phyloP scores from a whole-genome alignment of 1,140 invertebrate species.

The Zophobas morio region DNA sequence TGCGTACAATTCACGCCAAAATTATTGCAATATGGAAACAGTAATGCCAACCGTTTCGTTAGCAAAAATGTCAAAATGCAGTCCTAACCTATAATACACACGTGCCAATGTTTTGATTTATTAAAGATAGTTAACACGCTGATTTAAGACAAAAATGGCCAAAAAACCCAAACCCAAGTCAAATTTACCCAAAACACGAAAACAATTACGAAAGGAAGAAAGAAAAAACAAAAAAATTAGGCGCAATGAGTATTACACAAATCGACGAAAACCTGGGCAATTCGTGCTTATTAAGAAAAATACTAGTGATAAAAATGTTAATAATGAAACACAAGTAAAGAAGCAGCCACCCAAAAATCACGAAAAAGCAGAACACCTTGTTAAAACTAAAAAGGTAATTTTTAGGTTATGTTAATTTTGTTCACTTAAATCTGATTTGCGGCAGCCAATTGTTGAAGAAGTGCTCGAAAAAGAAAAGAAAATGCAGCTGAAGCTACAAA shows the following conservation, averaged over 20 bases:
- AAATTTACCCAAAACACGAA: conserved; percentile 71
- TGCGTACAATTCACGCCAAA: too few species aligned
- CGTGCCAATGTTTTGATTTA: too few species aligned
- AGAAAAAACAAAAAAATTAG: conserved; percentile 72
- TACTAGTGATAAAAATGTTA: conserved; percentile 45
- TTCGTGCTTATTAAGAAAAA: conserved; percentile 55
- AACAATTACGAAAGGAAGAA: conserved; percentile 75
- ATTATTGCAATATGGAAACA: too few species aligned
- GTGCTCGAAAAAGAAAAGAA: conserved; percentile 67
- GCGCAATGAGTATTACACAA: conserved; percentile 68
- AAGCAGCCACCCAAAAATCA: too few species aligned
- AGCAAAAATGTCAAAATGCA: too few species aligned
- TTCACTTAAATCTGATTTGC: too few species aligned
- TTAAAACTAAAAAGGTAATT: conserved; percentile 54
- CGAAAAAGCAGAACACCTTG: conserved; percentile 59
- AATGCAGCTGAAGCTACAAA: conserved; percentile 69
- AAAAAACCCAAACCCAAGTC: too few species aligned
- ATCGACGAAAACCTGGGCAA: conserved; percentile 60
- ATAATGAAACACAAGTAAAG: conserved; percentile 51
- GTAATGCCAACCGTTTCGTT: too few species aligned
- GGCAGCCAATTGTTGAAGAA: conserved; percentile 52
- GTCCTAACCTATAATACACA: too few species aligned
- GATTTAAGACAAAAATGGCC: too few species aligned
- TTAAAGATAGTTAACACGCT: too few species aligned
- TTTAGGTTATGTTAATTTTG: too few species aligned